Evolutionary conservation across 2,797 vertebrate species (phyloP).

Genomic region (Crossoptilon crossoptilon): DNA sequence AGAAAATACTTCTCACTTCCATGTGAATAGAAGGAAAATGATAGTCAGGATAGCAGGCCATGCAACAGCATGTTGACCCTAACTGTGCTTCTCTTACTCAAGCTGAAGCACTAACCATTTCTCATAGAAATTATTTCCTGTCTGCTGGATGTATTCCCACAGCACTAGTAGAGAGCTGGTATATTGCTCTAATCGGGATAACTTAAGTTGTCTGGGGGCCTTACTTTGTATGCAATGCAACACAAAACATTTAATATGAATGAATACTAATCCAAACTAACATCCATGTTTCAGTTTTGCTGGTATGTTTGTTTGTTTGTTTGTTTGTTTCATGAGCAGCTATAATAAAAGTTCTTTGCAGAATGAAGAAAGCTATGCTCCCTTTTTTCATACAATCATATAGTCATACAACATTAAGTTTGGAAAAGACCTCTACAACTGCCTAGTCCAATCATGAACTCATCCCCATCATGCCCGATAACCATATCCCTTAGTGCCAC

Average conservation of each 20-base stretch:
- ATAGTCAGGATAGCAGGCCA: neutral
- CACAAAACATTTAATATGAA: neutral
- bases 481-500: neutral
- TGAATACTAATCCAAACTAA: neutral
- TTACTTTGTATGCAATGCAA: neutral
- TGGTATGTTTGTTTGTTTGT: neutral
- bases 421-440: neutral
- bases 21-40: neutral
- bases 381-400: neutral
- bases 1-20: neutral
- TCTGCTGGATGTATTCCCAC: conserved; percentile 20
- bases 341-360: neutral
- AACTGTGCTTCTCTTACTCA: neutral
- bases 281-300: neutral
- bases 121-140: conserved; percentile 52
- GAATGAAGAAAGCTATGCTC: neutral
- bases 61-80: neutral
- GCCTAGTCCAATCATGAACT: neutral
- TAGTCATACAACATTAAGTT: neutral
- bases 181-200: conserved; percentile 38
- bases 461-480: neutral
- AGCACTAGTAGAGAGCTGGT: conserved; percentile 2
- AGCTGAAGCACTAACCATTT: conserved; percentile 28
- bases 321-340: neutral
- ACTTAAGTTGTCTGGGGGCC: neutral